Percentiles rank a stretch among this genome's conserved stretches.
phyloP scores from a whole-genome alignment of 1,140 invertebrate genomes.

The Oryctes rhinoceros region DNA sequence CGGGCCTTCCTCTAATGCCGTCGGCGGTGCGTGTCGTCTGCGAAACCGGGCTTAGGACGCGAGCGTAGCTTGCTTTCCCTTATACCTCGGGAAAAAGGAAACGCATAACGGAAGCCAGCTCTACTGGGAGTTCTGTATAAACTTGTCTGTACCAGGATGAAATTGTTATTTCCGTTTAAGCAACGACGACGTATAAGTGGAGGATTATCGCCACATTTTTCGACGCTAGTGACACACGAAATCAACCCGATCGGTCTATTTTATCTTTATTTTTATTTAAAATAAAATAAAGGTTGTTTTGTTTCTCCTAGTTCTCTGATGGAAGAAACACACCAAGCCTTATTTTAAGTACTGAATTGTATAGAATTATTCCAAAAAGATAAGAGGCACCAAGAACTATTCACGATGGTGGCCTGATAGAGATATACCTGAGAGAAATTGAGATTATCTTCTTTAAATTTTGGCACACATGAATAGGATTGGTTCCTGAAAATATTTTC shows the following conservation, averaged over 20 bases:
- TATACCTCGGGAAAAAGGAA: conserved; percentile 12
- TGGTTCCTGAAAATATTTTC: too few species aligned
- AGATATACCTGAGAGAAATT: too few species aligned
- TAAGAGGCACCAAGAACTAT: too few species aligned
- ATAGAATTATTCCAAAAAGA: too few species aligned
- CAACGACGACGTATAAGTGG: not conserved
- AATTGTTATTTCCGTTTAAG: conserved; percentile 25
- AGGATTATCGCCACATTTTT: not conserved
- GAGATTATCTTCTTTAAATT: too few species aligned
- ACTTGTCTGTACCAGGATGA: conserved; percentile 16
- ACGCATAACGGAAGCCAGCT: not conserved
- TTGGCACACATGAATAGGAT: too few species aligned
- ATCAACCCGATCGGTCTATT: not conserved
- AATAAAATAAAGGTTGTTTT: too few species aligned
- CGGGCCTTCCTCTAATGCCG: not conserved
- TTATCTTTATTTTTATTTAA: not conserved
- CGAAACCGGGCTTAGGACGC: not conserved
- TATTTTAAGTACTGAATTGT: too few species aligned
- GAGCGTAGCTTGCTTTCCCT: not conserved
- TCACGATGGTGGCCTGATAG: too few species aligned
- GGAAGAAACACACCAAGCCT: too few species aligned
- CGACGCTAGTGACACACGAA: not conserved
- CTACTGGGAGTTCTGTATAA: conserved; percentile 26
- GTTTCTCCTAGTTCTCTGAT: too few species aligned
- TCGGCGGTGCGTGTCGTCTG: not conserved